These are phyloP conservation scores for Odontomyia ornata DNA, from an alignment of 2,888 invertebrate species.

Conservation along the genomic window DNA sequence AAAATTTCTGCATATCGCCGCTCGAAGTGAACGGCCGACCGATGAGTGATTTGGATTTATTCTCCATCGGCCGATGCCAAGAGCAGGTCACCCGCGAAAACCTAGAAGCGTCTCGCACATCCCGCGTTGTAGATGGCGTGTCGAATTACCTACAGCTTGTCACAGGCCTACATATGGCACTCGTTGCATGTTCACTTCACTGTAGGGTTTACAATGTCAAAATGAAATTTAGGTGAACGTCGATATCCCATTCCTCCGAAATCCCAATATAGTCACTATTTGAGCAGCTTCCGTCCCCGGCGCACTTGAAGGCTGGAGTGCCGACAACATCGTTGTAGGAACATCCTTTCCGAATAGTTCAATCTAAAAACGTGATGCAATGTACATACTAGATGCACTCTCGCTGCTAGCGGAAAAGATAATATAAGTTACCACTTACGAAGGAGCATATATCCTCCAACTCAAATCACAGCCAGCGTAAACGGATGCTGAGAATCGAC, in stretches of 20 bases:
- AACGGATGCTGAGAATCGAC: not conserved
- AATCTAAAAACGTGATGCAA: not conserved
- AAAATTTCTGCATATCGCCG: constrained; percentile 87
- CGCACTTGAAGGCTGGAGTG: too few species aligned
- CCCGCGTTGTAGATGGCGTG: not conserved
- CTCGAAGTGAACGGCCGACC: constrained; percentile 82
- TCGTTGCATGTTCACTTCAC: not conserved
- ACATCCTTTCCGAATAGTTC: not conserved
- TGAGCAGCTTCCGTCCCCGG: not conserved
- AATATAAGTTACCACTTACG: too few species aligned
- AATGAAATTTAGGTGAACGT: constrained; percentile 36
- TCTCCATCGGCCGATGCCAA: constrained; percentile 73
- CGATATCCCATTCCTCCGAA: not conserved
- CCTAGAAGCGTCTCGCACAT: constrained; percentile 66
- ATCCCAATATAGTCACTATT: not conserved
- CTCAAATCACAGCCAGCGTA: not conserved
- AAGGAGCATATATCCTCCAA: not conserved
- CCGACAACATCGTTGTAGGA: not conserved
- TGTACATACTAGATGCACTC: not conserved
- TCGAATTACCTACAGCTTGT: constrained; percentile 26
- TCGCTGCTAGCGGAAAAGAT: too few species aligned
- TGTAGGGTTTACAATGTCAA: constrained; percentile 5
- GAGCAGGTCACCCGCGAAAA: constrained; percentile 75
- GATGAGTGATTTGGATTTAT: constrained; percentile 74
- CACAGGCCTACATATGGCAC: not conserved